Base-by-base conservation (phyloP, 92 coral and sea anemone genomes). In the Porites divaricata region DNA sequence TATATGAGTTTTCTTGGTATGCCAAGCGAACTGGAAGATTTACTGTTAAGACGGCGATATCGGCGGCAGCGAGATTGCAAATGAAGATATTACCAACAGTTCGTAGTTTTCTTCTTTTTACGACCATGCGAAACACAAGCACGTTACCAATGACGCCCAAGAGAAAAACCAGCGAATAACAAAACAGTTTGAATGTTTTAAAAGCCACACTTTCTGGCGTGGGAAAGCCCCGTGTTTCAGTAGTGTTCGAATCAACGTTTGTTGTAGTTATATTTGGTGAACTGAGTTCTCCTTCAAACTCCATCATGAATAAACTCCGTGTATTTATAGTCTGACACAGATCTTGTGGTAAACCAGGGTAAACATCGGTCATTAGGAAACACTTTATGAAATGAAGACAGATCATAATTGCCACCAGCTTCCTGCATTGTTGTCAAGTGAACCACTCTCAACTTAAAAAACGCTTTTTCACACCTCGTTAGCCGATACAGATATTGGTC, bases 31-130 rank as follows among this genome's bases (percentile, higher is more conserved):
- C 87, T 13, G 98, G 98, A 64, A 95, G 87, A 64, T 95, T 95
- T 8, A 95, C 83, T 0, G 95, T 91, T 35, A 95, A 78, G 2
- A 95, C 91, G 2, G 98, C 98, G 8, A 95, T 93, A 64, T 95
- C 98, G 2, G 98, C 98, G 2, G 97, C 98, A 4, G 98, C 98
- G 11, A 95, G 69, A 73, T 95, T 95, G 66, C 98, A 89, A 9
- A 95, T 94, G 78, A 95, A 90, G 11, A 83, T 67, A 67, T 95
- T 95, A 73, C 96, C 87, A 51, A 93, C 94, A 17, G 97, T 93
- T 66, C 83, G 95, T 14, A 94, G 95, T 59, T 90, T 93, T 76
- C 93, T 80, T 58, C 90, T 86, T 54, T 87, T 76, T 16, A 95
- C 53, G 61, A 91, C 95, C 81, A 95, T 93, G 57, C 97, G 93